Base-by-base conservation (phyloP, 2,113 vertebrate genomes). In the Gymnorhina tibicen region DNA sequence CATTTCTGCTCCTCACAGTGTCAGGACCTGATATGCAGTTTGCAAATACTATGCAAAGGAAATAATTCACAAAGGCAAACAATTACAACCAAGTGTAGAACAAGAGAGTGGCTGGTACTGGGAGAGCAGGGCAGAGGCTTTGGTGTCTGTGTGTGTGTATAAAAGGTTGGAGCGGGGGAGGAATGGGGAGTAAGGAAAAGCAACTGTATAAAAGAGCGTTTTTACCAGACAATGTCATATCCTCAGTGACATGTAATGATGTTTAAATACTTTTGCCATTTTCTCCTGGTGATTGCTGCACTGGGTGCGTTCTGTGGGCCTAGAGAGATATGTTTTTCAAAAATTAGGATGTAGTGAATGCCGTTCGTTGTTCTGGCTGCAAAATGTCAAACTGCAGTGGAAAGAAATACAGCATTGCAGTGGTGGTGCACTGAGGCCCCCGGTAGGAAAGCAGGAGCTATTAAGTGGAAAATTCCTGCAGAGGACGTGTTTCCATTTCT, bases 401-500 rank as follows among this genome's bases (percentile, higher is more conserved):
- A 98, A 98, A 98, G 97, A 98, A 98, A 98, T 97, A 98, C 98
- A 97, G 98, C 98, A 96, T 97, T 97, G 96, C 98, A 98, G 97
- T 97, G 97, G 97, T 97, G 97, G 90, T 96, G 98, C 91, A 95
- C 97, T 64, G 98, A 98, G 98, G 98, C 98, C 97, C 97, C 97
- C 64, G 94, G 96, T 87, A 96, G 98, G 98, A 98, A 97, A 98
- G 97, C 93, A 87, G 95, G 95, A 96, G 94, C 97, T 97, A 98
- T 97, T 97, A 97, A 98, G 97, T 98, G 98, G 98, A 98, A 98
- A 98, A 98, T 98, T 98, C 98, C 98, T 98, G 97, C 97, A 97
- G 97, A 98, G 97, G 98, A 98, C 96, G 95, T 97, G 97, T 98
- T 98, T 98, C 98, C 98, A 97, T 98, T 98, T 98, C 98, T 98